Evolutionary conservation across 2,113 vertebrate genomes (phyloP), one percentile per base, ranked within the genome.

Genomic region (Cyanocitta stelleri): DNA sequence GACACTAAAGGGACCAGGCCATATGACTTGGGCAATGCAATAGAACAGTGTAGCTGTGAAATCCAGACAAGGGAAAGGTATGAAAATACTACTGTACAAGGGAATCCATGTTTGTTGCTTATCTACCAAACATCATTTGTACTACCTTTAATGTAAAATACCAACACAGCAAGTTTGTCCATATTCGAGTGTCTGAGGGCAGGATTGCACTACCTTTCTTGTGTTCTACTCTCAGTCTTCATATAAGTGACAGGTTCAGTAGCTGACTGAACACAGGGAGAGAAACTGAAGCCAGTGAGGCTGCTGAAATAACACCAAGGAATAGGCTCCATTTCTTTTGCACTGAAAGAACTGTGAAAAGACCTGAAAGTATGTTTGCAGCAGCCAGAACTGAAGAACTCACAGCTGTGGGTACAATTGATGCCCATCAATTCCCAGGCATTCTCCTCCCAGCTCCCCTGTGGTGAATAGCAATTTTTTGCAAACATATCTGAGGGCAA

Each of bases 341-440:
- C 82, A 43, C 56, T 92, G 92, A 95, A 95, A 96, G 72, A 95
- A 75, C 67, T 86, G 55, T 90, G 85, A 95, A 96, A 96, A 95
- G 87, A 96, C 90, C 92, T 94, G 83, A 63, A 95, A 90, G 90
- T 86, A 52, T 2, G 7, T 96, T 95, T 90, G 92, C 6, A 2
- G 72, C 83, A 96, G 95, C 92, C 95, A 96, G 95, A 90, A 81
- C 73, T 94, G 93, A 96, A 94, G 95, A 96, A 94, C 90, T 96
- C 92, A 56, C 95, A 96, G 95, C 95, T 95, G 95, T 81, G 92
- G 95, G 72, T 90, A 95, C 95, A 96, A 95, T 92, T 90, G 75
- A 33, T 93, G 88, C 93, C 92, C 76, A 75, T 88, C 85, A 90
- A 43, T 94, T 93, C 56, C 79, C 88, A 90, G 56, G 39, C 88